Conservation (phyloP, 2,797 vertebrate species). For the Cyprinella venusta region DNA sequence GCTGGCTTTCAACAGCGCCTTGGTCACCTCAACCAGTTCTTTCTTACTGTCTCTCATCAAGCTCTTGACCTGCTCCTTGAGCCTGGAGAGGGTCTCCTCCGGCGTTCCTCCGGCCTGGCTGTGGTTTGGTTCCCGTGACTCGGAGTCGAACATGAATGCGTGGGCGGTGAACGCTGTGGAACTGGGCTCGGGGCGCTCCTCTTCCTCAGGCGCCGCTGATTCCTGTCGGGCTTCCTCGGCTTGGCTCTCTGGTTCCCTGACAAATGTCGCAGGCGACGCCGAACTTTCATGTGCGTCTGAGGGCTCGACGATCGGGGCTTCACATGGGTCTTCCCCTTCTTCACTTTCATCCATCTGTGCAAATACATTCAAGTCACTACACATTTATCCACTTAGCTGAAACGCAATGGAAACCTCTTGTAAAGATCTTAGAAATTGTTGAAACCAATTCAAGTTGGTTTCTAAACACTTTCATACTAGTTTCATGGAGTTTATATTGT, state of each 20-base stretch:
- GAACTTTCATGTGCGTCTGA: constrained; percentile 36
- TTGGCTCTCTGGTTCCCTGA: neutral
- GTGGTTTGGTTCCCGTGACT: constrained; percentile 68
- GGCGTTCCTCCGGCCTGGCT: constrained; percentile 29
- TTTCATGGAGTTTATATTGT: neutral
- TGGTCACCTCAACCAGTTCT: constrained; percentile 83
- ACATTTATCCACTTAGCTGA: neutral
- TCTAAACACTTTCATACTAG: neutral
- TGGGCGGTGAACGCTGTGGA: constrained; percentile 53
- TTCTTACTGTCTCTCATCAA: constrained; percentile 82
- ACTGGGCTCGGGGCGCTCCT: constrained; percentile 13
- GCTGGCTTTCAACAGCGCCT: constrained; percentile 87
- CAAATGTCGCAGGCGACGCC: constrained; percentile 17
- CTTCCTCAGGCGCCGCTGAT: neutral
- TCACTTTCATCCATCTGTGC: constrained; percentile 47
- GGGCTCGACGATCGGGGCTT: neutral
- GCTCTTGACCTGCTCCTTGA: constrained; percentile 68
- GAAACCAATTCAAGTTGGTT: neutral
- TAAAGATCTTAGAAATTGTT: neutral
- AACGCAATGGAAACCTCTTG: neutral
- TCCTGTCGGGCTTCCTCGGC: neutral
- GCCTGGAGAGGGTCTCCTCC: constrained; percentile 61
- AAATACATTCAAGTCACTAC: neutral
- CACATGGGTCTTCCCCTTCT: constrained; percentile 30
- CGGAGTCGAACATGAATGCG: constrained; percentile 74